phyloP scores from a whole-genome alignment of 1,140 invertebrate genomes.

The Daktulosphaira vitifoliae region DNA sequence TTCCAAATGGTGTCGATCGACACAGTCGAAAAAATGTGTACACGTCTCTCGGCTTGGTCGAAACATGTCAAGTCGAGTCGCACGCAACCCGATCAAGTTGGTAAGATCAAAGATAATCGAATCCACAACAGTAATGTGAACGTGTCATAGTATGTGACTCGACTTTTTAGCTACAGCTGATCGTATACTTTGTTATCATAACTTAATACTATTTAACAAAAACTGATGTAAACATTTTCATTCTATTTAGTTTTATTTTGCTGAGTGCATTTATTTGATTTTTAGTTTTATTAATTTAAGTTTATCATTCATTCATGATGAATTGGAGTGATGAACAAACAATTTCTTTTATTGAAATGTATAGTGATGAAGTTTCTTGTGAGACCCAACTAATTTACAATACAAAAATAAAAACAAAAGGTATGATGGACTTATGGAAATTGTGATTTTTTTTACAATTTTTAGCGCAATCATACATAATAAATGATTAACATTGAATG shows the following conservation, averaged over 20 bases:
- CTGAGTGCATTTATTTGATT: not conserved
- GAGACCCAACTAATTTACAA: conserved; percentile 22
- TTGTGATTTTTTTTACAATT: conserved; percentile 34
- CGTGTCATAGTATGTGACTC: not conserved
- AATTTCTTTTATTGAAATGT: conserved; percentile 29
- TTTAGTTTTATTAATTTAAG: not conserved
- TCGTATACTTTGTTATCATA: not conserved
- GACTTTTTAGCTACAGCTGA: not conserved
- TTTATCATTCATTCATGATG: conserved; percentile 24
- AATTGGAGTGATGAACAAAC: conserved; percentile 29
- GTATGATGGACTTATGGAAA: conserved; percentile 35
- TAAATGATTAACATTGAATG: no score
- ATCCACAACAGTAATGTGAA: not conserved
- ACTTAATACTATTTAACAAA: not conserved
- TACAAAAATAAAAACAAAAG: conserved; percentile 36
- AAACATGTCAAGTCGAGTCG: not conserved
- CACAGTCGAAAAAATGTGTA: not conserved
- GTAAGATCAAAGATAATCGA: not conserved
- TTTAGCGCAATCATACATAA: no score
- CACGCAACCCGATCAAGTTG: not conserved
- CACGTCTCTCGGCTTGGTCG: not conserved
- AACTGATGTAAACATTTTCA: not conserved
- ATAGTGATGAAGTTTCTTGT: conserved; percentile 31
- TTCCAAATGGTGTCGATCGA: not conserved
- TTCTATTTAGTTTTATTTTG: not conserved